phyloP scores from a whole-genome alignment of 2,797 vertebrate genomes.

The Coranthus polyacanthus region DNA sequence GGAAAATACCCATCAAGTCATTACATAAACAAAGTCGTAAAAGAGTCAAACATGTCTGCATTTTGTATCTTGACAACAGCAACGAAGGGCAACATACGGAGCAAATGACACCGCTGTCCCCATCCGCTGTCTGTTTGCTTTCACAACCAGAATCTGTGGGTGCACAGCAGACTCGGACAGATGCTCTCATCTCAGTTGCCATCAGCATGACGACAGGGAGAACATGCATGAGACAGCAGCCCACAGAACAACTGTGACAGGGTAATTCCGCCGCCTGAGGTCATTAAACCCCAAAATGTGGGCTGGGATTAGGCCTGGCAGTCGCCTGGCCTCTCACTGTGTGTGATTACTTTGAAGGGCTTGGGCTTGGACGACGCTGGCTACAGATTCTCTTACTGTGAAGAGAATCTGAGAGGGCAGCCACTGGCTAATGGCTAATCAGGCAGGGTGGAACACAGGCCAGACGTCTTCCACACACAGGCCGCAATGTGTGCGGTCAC shows the following conservation, averaged over 20 bases:
- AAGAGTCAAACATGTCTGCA: slow-evolving; percentile 24
- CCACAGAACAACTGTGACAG: slow-evolving; percentile 49
- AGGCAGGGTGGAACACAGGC: slow-evolving; percentile 43
- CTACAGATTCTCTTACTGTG: slow-evolving; percentile 51
- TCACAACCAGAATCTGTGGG: slow-evolving; percentile 51
- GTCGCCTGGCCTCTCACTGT: slow-evolving; percentile 18
- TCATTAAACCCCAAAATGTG: slow-evolving; percentile 64
- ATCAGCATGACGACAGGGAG: slow-evolving; percentile 30
- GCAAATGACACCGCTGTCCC: slow-evolving; percentile 44
- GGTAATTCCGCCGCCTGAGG: slow-evolving; percentile 68
- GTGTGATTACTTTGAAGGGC: slow-evolving; percentile 47
- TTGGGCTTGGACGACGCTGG: slow-evolving; percentile 24
- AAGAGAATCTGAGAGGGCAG: slow-evolving; percentile 45
- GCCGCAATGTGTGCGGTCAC: slow-evolving; percentile 7
- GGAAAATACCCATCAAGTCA: background rate
- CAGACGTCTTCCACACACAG: slow-evolving; percentile 26
- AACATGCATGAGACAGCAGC: slow-evolving; percentile 51
- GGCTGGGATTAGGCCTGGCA: slow-evolving; percentile 52
- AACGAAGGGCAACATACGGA: slow-evolving; percentile 17
- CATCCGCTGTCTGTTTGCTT: slow-evolving; percentile 56
- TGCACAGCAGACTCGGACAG: slow-evolving; percentile 18
- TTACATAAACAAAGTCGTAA: slow-evolving; percentile 9
- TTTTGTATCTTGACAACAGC: slow-evolving; percentile 34
- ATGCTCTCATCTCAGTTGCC: slow-evolving; percentile 55
- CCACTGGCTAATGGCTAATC: slow-evolving; percentile 68